A percentile compares a stretch with the other conserved stretches of the same genome.
Evolutionary conservation across 2,113 vertebrate genomes (phyloP).

Genomic region (Varanus komodoensis): DNA sequence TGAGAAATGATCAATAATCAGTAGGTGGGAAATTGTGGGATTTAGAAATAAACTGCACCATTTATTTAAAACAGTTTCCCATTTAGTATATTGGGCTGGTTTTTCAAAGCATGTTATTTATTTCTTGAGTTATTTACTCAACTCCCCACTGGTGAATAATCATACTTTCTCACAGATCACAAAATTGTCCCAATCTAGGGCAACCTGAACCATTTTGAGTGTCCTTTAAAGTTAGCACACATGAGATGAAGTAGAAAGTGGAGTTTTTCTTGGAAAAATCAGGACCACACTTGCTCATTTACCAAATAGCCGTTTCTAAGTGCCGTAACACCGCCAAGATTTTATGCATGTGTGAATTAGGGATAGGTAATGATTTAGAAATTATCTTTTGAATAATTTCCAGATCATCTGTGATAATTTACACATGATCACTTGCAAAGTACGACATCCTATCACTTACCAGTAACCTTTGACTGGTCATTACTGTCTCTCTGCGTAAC

Average conservation of each 20-base stretch:
- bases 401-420: too few relatives aligned
- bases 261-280: neutral
- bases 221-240: neutral
- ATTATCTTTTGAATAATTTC: too few relatives aligned
- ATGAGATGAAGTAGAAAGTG: neutral
- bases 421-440: too few relatives aligned
- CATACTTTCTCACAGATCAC: conserved; percentile 1
- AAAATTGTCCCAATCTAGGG: neutral
- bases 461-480: neutral
- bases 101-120: conserved; percentile 24
- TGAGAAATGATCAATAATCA: conserved; percentile 16
- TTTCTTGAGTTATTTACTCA: too few relatives aligned
- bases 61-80: conserved; percentile 15
- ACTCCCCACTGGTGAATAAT: conserved; percentile 13
- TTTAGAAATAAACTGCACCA: conserved; percentile 13
- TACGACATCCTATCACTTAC: neutral
- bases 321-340: too few relatives aligned
- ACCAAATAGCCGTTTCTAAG: neutral
- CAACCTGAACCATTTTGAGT: neutral
- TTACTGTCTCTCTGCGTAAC: neutral
- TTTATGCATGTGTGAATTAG: neutral
- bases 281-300: neutral
- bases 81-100: neutral
- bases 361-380: neutral
- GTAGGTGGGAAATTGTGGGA: conserved; percentile 14